Conservation (phyloP, 2,797 vertebrate genomes). For the Erpetoichthys calabaricus region DNA sequence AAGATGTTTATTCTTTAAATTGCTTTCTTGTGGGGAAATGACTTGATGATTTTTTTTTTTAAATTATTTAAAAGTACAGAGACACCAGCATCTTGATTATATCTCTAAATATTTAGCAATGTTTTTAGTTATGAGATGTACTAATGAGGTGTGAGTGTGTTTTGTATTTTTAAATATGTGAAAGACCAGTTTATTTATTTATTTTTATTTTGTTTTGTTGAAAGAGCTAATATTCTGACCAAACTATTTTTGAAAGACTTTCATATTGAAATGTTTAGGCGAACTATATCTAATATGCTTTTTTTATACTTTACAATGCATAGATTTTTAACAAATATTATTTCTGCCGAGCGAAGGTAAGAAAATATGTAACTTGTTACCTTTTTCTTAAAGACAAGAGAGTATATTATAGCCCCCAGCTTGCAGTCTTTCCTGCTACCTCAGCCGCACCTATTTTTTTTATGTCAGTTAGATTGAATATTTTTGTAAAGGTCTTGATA, state of each 20-base stretch:
- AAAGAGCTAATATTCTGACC: neutral
- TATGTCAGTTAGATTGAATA: too few species aligned
- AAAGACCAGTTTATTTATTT: neutral
- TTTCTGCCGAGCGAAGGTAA: neutral
- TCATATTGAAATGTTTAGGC: slow-evolving; percentile 1
- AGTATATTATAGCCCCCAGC: too few species aligned
- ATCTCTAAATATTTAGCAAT: neutral
- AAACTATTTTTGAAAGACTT: neutral
- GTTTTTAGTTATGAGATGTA: neutral
- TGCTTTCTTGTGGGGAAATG: too few species aligned
- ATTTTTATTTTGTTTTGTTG: neutral
- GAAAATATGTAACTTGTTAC: neutral
- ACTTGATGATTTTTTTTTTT: too few species aligned
- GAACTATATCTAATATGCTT: neutral
- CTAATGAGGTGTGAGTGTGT: neutral
- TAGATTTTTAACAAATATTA: neutral
- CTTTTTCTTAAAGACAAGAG: too few species aligned
- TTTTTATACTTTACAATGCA: neutral
- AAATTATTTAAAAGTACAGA: neutral
- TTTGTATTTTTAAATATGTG: neutral
- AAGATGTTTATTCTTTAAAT: too few species aligned
- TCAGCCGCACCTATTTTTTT: too few species aligned
- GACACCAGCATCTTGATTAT: neutral
- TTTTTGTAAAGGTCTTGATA: too few species aligned
- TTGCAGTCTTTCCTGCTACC: neutral